Evolutionary conservation across 1,140 invertebrate genomes (phyloP), one percentile per base, ranked within the genome.

Genomic region (Cepaea nemoralis): DNA sequence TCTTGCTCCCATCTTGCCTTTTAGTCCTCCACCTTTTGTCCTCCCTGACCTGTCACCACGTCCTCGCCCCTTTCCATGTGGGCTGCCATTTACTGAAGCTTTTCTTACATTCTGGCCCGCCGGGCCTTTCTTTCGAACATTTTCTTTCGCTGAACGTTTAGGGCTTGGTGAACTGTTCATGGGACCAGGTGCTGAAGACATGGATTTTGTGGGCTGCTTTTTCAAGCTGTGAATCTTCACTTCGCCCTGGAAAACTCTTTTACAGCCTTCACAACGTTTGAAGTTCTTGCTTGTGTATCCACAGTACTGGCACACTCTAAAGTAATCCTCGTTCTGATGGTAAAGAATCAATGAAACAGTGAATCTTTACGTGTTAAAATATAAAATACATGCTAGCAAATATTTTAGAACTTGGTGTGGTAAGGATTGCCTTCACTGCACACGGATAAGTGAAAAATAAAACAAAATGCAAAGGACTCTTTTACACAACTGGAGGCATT

Each of bases 261-360:
- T 33, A 75, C 87, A 88, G 27, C 87, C 73, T 59, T 83, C 83
- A 83, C 87, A 88, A 22, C 70, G 75, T 16, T 83, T 78, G 40
- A 86, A 77, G 45, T 85, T 83, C 22, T 16, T 80, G 79, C 87
- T 88, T 50, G 80, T 78, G 76, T 85, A 84, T 14, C 87, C 87
- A 84, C 87, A 88, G 45, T 74, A 83, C 42, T 82, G 85, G 77
- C 87, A 88, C 3, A 83, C 81, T 69, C 80, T 45, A 31, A 71
- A 71, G 8, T 42, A 59, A 35, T 83, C 84, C 35, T 83, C 83
- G 71, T 83, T 70, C 83, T 83, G 67, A 48, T 40, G 59, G 24
- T 5, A 75, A 37, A 48, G 10, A n/a, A 27, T 35, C 8, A 74
- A 74, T 31, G n/a, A 48, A 74, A 74, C 10, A 42, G 42, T n/a